Percentiles rank a stretch among this genome's conserved stretches.
Conservation (phyloP, 2,113 vertebrate species). For the Ovis aries region ARS-UI_Ramb_v3.0 NC_056064.1:57630001-57630500, state of each 20-base stretch:
- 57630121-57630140: neutral
- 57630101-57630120: neutral
- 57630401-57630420: neutral
- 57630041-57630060: neutral
- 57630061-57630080: neutral
- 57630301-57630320: neutral
- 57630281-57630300: neutral
- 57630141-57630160: neutral
- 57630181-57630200: neutral
- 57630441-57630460: neutral
- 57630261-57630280: fast-evolving
- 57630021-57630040: neutral
- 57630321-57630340: fast-evolving
- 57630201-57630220: neutral
- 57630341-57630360: neutral
- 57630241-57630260: neutral
- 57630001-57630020: neutral
- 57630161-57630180: neutral
- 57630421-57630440: neutral
- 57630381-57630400: neutral
- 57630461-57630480: neutral
- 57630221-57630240: fast-evolving
- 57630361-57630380: neutral
- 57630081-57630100: neutral
- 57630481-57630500: neutral